phyloP scores from a whole-genome alignment of 1,140 invertebrate genomes.

The Trichomalopsis sarcophagae region DNA sequence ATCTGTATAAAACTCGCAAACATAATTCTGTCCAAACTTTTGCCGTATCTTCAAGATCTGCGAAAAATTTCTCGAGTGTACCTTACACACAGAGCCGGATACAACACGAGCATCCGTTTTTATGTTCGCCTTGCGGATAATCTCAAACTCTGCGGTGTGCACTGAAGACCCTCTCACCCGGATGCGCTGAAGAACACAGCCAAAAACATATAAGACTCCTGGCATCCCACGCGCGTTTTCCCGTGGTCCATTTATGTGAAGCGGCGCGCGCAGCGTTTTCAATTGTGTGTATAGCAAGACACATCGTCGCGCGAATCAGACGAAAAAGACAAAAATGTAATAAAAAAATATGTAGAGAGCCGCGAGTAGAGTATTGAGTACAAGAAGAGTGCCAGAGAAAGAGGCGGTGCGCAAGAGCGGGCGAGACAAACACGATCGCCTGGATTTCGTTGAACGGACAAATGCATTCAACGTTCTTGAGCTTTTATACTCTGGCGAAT shows the following conservation, averaged over 20 bases:
- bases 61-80: no score
- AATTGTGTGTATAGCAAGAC: background rate
- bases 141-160: background rate
- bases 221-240: background rate
- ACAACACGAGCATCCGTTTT: no score
- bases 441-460: slow-evolving; percentile 6
- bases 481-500: background rate
- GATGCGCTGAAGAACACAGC: background rate
- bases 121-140: background rate
- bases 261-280: background rate
- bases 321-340: background rate
- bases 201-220: background rate
- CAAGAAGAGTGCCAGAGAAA: no score
- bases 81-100: no score
- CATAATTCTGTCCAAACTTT: background rate
- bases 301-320: background rate
- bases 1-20: no score
- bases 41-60: background rate
- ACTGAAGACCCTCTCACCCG: background rate
- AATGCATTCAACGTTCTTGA: background rate
- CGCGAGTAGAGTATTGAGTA: background rate
- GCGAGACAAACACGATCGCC: slow-evolving; percentile 1
- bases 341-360: background rate
- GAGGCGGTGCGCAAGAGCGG: background rate
- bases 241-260: background rate